These are phyloP conservation scores for Otolemur crassicaudatus DNA, from an alignment of 2,797 vertebrate species.

Conservation along the genomic window DNA sequence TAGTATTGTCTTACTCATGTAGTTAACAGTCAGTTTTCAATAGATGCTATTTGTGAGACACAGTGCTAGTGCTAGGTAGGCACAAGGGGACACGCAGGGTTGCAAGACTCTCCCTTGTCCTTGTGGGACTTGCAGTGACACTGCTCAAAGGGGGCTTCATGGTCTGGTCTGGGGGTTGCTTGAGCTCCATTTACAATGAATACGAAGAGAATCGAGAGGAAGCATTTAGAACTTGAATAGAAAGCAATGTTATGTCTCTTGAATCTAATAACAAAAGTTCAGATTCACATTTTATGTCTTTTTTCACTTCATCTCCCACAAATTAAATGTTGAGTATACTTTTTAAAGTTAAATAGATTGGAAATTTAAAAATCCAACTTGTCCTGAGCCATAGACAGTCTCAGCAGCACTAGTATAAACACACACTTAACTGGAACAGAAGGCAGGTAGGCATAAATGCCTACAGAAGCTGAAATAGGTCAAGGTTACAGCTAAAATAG, in stretches of 20 bases:
- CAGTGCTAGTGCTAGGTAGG: background rate
- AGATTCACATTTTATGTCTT: constrained; percentile 31
- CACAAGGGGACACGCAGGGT: background rate
- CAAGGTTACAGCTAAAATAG: background rate
- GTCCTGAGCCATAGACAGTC: background rate
- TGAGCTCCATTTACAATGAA: background rate
- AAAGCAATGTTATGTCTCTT: background rate
- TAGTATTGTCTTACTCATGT: background rate
- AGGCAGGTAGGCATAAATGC: background rate
- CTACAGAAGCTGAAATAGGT: background rate
- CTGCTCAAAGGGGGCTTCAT: background rate
- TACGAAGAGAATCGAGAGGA: background rate
- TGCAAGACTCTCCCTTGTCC: background rate
- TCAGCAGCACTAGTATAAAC: background rate
- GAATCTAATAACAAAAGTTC: constrained; percentile 23
- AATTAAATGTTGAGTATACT: background rate
- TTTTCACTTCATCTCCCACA: constrained; percentile 19
- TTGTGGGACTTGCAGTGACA: background rate
- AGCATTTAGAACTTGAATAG: background rate
- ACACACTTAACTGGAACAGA: background rate
- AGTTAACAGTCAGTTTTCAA: background rate
- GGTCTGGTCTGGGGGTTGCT: background rate
- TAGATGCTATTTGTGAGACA: background rate
- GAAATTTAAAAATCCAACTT: constrained; percentile 10
- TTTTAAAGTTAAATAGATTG: background rate